Evolutionary conservation across 2,113 vertebrate genomes (phyloP).

Genomic region (Rafetus swinhoei): DNA sequence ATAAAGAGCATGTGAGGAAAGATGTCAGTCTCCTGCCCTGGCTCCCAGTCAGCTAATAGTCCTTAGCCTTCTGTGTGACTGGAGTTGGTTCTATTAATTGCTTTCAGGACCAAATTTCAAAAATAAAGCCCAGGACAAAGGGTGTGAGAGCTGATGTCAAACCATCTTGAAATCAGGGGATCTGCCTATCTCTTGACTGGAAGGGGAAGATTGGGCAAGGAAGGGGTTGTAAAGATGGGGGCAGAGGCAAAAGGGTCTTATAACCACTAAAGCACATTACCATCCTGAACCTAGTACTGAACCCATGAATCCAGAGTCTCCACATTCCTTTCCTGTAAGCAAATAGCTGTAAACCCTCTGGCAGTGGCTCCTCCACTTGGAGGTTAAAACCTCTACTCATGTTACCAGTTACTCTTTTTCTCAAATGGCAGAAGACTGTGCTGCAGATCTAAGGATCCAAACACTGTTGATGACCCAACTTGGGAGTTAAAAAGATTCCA

Average conservation of each 20-base stretch:
- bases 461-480: neutral
- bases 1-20: neutral
- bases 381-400: neutral
- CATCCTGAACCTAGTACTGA: neutral
- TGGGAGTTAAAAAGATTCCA: neutral
- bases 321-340: neutral
- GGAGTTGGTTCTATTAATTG: neutral
- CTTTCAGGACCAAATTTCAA: neutral
- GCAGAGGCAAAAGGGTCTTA: neutral
- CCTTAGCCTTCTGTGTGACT: neutral
- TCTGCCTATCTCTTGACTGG: accelerated
- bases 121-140: neutral
- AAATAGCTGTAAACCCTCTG: neutral
- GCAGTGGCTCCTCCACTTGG: neutral
- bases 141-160: neutral
- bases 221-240: neutral
- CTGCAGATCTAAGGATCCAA: neutral
- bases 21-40: neutral
- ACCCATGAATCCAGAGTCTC: neutral
- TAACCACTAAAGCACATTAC: neutral
- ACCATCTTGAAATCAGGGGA: neutral
- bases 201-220: neutral
- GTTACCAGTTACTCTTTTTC: neutral
- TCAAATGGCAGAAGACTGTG: neutral
- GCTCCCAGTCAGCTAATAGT: neutral